Evolutionary conservation across 2,113 vertebrate species (phyloP), one percentile per base, ranked within the genome.

Genomic region (Trogon surrucura): DNA sequence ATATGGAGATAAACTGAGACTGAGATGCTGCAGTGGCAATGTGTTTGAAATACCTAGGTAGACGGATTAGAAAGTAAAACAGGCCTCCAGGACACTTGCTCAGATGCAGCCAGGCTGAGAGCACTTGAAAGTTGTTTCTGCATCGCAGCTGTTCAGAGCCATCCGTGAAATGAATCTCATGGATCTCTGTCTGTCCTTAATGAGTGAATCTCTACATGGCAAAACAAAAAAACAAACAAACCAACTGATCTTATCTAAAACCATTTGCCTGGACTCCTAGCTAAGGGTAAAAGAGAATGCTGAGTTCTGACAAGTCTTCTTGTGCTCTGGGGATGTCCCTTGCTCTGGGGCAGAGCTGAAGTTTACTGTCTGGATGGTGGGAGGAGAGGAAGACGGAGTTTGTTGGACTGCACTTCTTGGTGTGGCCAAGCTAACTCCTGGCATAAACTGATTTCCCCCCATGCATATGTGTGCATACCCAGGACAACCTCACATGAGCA

Each of bases 401-500:
- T 61, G 10, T 77, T 5, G 6, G 26, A 27, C 57, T 82, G 27
- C 19, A 19, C 18, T 48, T 3, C 34, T n/a, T 80, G 29, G 12
- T 77, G 54, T 21, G 71, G 22, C 34, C 48, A 36, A 80, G 50
- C 19, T 83, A 58, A 41, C 41, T 77, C 29, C 34, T 1, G 1
- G 38, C 34, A 61, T 15, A 25, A 88, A 34, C 2, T 4, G 20
- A 26, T 53, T 88, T 77, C 19, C n/a, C 15, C 13, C 26, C 32
- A 6, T 27, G 8, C 25, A 45, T 8, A 13, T 38, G 0, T 21
- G 18, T 17, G 3, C 30, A 57, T 5, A 41, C 2, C 8, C 56
- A 71, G 36, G 5, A 38, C 11, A 48, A 22, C 15, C 13, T 64
- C 34, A 34, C 1, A 0, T 3, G 1, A 0, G 32, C 2, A 7